phyloP scores from a whole-genome alignment of 1,140 invertebrate species.

The Uloborus diversus region DNA sequence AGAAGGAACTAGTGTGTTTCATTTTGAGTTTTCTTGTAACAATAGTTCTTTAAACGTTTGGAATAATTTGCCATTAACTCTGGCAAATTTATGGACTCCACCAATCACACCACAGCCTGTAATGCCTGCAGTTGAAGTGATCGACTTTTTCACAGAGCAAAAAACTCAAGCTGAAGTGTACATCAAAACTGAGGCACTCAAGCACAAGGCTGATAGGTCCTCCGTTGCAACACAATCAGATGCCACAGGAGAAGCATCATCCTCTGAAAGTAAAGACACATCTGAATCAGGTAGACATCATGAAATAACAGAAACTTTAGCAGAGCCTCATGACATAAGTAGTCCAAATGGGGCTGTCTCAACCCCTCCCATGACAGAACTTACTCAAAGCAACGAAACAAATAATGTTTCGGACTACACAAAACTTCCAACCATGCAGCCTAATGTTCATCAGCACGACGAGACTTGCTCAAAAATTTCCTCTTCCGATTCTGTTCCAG shows the following conservation, averaged over 20 bases:
- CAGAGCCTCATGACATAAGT: not conserved
- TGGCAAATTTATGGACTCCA: constrained; percentile 85
- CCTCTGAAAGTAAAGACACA: not conserved
- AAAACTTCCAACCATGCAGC: no score
- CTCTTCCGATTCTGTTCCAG: constrained; percentile 53
- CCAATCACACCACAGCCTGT: constrained; percentile 74
- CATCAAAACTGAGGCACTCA: not conserved
- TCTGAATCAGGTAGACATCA: not conserved
- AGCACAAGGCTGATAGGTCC: no score
- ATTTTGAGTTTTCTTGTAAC: constrained; percentile 85
- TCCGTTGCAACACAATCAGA: not conserved
- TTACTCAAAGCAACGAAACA: not conserved
- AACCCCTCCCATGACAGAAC: not conserved
- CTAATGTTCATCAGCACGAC: not conserved
- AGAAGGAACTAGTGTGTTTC: constrained; percentile 78
- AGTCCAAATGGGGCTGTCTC: not conserved
- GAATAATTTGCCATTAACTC: constrained; percentile 81
- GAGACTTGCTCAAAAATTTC: constrained; percentile 41
- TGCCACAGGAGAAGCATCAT: not conserved
- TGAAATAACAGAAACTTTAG: not conserved
- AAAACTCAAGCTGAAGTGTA: not conserved
- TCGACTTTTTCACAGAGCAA: constrained; percentile 53
- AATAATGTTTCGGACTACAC: not conserved
- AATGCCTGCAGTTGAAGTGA: constrained; percentile 70
- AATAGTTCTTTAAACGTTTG: constrained; percentile 89